Percentiles rank a stretch among this genome's conserved stretches.
Conservation (phyloP, 2,113 vertebrate genomes). For the Ceyx melanurus region DNA sequence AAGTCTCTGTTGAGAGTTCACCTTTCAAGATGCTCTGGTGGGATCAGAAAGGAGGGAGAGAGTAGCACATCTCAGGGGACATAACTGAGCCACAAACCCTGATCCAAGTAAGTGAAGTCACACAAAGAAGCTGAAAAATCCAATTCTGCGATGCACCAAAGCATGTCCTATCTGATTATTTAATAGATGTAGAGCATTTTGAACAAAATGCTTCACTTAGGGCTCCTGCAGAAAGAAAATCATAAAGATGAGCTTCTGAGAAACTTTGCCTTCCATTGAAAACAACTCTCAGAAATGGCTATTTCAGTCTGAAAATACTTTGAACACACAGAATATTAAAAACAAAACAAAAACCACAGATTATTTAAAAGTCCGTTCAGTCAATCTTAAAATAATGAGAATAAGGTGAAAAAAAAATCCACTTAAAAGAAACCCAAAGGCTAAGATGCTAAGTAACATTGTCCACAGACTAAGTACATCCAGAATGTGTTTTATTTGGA, state of each 20-base stretch:
- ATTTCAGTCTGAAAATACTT: not conserved
- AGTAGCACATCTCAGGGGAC: not conserved
- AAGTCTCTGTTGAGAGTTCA: not conserved
- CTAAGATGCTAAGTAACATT: not conserved
- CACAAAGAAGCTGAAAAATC: not conserved
- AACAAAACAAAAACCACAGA: too few relatives aligned
- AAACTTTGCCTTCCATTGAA: not conserved
- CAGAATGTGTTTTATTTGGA: not conserved
- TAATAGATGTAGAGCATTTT: not conserved
- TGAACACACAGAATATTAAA: not conserved
- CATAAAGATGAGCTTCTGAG: not conserved
- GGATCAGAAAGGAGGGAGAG: not conserved
- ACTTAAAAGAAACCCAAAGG: not conserved
- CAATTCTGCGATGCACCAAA: not conserved
- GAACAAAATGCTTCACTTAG: not conserved
- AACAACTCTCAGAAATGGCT: not conserved
- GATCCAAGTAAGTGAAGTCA: not conserved
- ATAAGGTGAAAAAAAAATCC: not conserved
- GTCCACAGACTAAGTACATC: not conserved
- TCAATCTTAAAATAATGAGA: not conserved
- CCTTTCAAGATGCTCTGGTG: not conserved
- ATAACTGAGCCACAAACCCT: not conserved
- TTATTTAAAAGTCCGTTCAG: not conserved
- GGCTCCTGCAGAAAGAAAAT: not conserved
- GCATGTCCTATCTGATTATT: not conserved